Base-by-base conservation (phyloP, 2,797 vertebrate species). In the Hozukius guyotensis region DNA sequence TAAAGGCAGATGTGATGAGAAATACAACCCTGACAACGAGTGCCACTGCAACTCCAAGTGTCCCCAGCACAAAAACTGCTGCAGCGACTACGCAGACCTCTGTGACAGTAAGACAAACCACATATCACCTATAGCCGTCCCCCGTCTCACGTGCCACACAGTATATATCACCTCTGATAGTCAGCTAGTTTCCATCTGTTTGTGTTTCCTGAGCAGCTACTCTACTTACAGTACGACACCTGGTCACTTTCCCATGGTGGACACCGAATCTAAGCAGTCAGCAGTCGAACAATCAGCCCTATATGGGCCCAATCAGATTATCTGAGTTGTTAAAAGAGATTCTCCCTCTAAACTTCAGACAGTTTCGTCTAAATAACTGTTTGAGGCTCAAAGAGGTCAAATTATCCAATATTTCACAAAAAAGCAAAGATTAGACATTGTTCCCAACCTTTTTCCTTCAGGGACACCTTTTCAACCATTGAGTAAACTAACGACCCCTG, bases 41-140 rank as follows among this genome's bases (percentile, higher is more conserved):
- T 95, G 95, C 75, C 93, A 94, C 89, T 95, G 93, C 80, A 93
- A 95, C 89, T 84, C 87, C 72, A 81, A 89, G 77, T 95, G 93
- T 29, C 0, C 16, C 29, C 52, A 90, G 42, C 13, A 90, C 78
- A 81, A 85, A 3, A 93, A 95, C 88, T 94, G 93, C 84, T 95
- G 94, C 88, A 84, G 59, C 3, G 86, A 96, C 90, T 94, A 88
- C 56, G 3, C 62, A 56, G 0, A 81, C 2, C 49, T 90, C 38
- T 95, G 93, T 78, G 65, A 64, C 31, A 16, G 81, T 92, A 71
- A 89, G 85, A 61, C 12, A 32, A 60, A 42, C 16, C 20, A 60
- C 1, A 7, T 63, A 25, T 18, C 16, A 16, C 14, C 18, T 22
- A 4, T 6, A 57, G 62, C 18, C n/a, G n/a, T n/a, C n/a, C n/a